phyloP scores from a whole-genome alignment of 2,888 invertebrate genomes.

The Poecilobothrus nobilitatus region DNA sequence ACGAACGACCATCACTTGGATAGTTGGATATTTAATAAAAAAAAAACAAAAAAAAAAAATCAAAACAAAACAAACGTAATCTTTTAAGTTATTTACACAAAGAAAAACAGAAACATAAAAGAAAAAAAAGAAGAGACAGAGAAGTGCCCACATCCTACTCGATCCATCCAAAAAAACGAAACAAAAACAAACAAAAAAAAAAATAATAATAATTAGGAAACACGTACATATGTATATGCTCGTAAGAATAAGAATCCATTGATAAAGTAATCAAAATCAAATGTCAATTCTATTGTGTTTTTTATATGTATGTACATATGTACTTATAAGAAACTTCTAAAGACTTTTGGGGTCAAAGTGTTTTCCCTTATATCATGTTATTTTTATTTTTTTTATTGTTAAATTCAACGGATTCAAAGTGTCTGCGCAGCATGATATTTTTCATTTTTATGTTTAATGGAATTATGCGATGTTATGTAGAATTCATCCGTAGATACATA shows the following conservation, averaged over 20 bases:
- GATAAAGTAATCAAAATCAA: background rate
- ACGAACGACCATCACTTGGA: too few species aligned
- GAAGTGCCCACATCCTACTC: slow-evolving; percentile 1
- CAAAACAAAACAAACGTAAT: too few species aligned
- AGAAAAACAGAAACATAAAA: too few species aligned
- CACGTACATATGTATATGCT: too few species aligned
- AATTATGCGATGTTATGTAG: too few species aligned
- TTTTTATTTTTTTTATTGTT: background rate
- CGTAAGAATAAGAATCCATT: background rate
- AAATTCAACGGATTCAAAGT: background rate
- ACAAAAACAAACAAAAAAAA: too few species aligned
- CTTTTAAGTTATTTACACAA: too few species aligned
- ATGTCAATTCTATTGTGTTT: background rate
- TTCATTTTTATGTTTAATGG: background rate
- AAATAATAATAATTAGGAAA: background rate
- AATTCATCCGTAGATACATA: too few species aligned
- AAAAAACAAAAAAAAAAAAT: too few species aligned
- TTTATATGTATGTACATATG: background rate
- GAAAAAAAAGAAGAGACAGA: too few species aligned
- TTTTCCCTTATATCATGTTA: background rate
- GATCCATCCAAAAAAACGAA: background rate
- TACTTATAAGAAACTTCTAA: background rate
- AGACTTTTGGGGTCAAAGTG: background rate
- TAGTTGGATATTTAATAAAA: too few species aligned
- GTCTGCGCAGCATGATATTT: background rate